Percentiles rank a stretch among this genome's conserved stretches.
Conservation (phyloP, 2,113 vertebrate species). For the Crotalus viridis region DNA sequence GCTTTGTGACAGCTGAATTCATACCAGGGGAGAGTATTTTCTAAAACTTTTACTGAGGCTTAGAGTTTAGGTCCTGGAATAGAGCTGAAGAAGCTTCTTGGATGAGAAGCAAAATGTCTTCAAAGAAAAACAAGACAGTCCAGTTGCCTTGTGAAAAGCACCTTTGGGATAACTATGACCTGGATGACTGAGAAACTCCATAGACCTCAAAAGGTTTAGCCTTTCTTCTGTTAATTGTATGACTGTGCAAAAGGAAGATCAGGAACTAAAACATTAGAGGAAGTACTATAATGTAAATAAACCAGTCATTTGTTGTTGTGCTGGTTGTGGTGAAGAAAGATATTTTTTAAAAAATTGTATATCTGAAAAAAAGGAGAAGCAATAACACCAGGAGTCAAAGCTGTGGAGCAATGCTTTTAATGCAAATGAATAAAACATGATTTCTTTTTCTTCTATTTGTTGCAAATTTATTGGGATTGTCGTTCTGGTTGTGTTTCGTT, state of each 20-base stretch:
- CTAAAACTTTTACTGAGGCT: background rate
- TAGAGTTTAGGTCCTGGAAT: background rate
- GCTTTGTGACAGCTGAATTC: background rate
- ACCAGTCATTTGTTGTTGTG: background rate
- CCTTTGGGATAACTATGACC: no score
- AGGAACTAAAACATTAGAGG: background rate
- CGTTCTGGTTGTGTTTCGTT: background rate
- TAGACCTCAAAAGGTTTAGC: background rate
- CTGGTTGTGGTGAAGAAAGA: background rate
- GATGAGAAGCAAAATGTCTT: no score
- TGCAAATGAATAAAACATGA: background rate
- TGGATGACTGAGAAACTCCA: no score
- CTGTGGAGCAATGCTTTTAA: background rate
- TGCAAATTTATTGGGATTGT: background rate
- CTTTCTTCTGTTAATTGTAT: background rate
- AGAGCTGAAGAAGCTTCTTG: no score
- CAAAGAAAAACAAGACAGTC: no score
- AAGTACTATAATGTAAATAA: background rate
- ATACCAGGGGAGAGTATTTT: background rate
- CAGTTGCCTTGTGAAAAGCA: no score
- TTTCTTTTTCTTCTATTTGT: background rate
- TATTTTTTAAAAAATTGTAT: background rate
- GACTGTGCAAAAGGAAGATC: background rate
- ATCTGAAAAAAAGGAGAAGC: background rate
- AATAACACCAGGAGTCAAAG: background rate